Evolutionary conservation across 2,888 invertebrate species (phyloP), one percentile per base, ranked within the genome.

Genomic region (Eudasyphora cyanicolor): DNA sequence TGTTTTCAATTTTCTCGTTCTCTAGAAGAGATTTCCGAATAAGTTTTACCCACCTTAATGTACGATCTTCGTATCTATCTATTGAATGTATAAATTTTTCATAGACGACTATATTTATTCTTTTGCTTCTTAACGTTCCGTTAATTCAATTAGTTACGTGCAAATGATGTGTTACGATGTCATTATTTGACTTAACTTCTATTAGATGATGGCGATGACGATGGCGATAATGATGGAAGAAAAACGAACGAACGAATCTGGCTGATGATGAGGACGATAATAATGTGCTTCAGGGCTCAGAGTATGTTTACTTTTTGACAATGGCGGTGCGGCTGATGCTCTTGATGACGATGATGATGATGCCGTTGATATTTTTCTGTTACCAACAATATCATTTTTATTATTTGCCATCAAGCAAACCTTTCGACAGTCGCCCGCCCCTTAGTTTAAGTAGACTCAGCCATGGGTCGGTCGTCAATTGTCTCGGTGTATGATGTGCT

Each of bases 101-200:
- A 67, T 60, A 29, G 21, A 60, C 12, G n/a, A 27, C 24, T 27
- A 24, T 60, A 60, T 60, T 29, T 67, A 67, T 75, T 79, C 45
- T 70, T 84, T 75, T 60, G 32, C 29, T 42, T 73, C 79, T 78
- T 79, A 81, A 84, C 78, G 77, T 83, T 80, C 80, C 80, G 79
- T 85, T 86, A 86, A 86, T 85, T 86, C 82, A 83, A 85, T 86
- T 85, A 86, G 83, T 83, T 83, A 85, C 86, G 85, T 86, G 85
- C 83, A 83, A 86, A 84, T 85, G 79, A 84, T 84, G 82, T 83
- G 82, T 82, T 83, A 79, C 79, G 70, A 79, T 79, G 82, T 64
- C 74, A 84, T 78, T 78, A 67, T 67, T 67, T 21, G 42, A 67
- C 42, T 38, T 67, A 6, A 24, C 67, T 67, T 38, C 12, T 67